These are phyloP conservation scores for Mythimna impura DNA, from an alignment of 2,888 invertebrate species.

Conservation along the genomic window DNA sequence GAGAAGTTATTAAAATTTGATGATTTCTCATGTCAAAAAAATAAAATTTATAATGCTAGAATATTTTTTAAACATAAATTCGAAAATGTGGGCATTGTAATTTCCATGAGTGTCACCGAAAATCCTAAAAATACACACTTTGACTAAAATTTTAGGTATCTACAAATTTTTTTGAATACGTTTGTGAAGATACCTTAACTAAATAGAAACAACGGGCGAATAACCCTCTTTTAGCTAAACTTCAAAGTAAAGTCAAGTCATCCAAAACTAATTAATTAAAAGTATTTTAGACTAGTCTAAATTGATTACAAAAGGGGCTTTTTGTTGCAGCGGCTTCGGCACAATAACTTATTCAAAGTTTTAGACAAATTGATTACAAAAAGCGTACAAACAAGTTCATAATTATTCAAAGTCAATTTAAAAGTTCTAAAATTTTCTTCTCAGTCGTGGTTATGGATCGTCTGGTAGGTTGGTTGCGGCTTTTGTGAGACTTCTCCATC, in stretches of 20 bases:
- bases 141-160: not conserved
- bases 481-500: too few relatives aligned
- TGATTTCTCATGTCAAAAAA: too few relatives aligned
- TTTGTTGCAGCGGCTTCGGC: not conserved
- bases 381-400: not conserved
- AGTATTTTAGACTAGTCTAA: not conserved
- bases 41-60: too few relatives aligned
- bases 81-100: too few relatives aligned
- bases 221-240: not conserved
- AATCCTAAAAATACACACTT: not conserved
- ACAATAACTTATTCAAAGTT: not conserved
- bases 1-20: too few relatives aligned
- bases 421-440: not conserved
- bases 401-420: not conserved
- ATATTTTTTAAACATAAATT: too few relatives aligned
- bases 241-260: not conserved
- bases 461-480: too few relatives aligned
- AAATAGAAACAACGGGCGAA: not conserved
- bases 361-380: not conserved
- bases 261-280: not conserved
- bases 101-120: too few relatives aligned
- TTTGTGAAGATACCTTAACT: too few relatives aligned
- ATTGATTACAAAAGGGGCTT: not conserved
- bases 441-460: too few relatives aligned
- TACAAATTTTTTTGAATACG: not conserved